Conservation (phyloP, 2,888 invertebrate genomes). For the Stenchaetothrips biformis region DNA sequence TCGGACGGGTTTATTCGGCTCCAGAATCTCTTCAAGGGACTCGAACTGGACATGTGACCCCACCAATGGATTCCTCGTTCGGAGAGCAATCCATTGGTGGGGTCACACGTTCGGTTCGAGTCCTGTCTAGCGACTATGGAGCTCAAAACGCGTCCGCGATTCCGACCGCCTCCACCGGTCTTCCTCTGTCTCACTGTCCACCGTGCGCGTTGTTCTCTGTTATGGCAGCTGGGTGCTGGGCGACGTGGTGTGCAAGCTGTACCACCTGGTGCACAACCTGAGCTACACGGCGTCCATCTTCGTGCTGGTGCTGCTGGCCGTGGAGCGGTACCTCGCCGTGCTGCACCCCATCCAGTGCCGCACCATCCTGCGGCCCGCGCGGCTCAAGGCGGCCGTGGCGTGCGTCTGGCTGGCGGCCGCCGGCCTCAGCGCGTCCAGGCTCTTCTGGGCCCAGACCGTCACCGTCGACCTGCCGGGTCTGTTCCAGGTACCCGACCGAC, state of each 20-base stretch:
- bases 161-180: too few relatives aligned
- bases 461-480: constrained; percentile 54
- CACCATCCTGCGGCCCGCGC: constrained; percentile 70
- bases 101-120: too few relatives aligned
- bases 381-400: constrained; percentile 67
- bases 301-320: constrained; percentile 81
- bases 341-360: constrained; percentile 79
- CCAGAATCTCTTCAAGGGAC: too few relatives aligned
- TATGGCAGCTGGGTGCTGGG: constrained; percentile 73
- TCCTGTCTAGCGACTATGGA: too few relatives aligned
- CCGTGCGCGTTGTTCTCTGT: constrained; percentile 37
- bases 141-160: too few relatives aligned
- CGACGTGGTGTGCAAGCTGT: constrained; percentile 82
- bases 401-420: constrained; percentile 80
- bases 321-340: constrained; percentile 81
- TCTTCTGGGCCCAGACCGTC: constrained; percentile 76
- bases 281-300: constrained; percentile 88
- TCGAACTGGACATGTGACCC: too few relatives aligned
- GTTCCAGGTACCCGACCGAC: not conserved
- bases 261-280: constrained; percentile 81
- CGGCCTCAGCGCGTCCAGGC: constrained; percentile 74
- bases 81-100: too few relatives aligned
- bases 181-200: too few relatives aligned
- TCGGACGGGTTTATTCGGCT: too few relatives aligned
- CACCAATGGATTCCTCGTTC: too few relatives aligned